Evolutionary conservation across 64 coral and sea anemone genomes (phyloP).

Genomic region (Stichodactyla mertensii): DNA sequence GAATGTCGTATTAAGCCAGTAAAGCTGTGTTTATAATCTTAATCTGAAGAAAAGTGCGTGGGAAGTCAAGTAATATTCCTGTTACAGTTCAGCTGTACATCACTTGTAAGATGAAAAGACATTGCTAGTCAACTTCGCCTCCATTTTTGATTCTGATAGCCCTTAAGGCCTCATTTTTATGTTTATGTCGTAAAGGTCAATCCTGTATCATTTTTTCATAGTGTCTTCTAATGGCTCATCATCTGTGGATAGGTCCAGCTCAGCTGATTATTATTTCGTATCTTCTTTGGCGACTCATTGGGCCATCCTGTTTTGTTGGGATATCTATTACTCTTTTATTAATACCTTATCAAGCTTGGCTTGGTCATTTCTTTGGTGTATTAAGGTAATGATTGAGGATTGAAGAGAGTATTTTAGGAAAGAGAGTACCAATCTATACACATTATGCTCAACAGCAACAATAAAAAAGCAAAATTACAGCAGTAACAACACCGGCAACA

Average conservation of each 20-base stretch:
- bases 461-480: background rate
- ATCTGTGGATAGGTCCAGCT: conserved; percentile 43
- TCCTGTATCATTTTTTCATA: background rate
- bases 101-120: too few species aligned
- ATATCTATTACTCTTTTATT: conserved; percentile 25
- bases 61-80: too few species aligned
- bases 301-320: conserved; percentile 45
- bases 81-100: too few species aligned
- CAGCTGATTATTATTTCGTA: conserved; percentile 27
- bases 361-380: conserved; percentile 38
- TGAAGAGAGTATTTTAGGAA: background rate
- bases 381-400: conserved; percentile 29
- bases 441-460: background rate
- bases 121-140: too few species aligned
- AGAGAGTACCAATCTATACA: background rate
- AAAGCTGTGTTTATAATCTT: too few species aligned
- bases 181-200: too few species aligned
- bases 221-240: conserved; percentile 34
- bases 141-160: too few species aligned
- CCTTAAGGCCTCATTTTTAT: too few species aligned
- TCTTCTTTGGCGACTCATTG: conserved; percentile 40
- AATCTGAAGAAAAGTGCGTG: too few species aligned
- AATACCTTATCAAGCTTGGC: conserved; percentile 38
- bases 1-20: too few species aligned
- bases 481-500: background rate